Conservation (phyloP, 2,113 vertebrate genomes). For the Ceyx margarethae region DNA sequence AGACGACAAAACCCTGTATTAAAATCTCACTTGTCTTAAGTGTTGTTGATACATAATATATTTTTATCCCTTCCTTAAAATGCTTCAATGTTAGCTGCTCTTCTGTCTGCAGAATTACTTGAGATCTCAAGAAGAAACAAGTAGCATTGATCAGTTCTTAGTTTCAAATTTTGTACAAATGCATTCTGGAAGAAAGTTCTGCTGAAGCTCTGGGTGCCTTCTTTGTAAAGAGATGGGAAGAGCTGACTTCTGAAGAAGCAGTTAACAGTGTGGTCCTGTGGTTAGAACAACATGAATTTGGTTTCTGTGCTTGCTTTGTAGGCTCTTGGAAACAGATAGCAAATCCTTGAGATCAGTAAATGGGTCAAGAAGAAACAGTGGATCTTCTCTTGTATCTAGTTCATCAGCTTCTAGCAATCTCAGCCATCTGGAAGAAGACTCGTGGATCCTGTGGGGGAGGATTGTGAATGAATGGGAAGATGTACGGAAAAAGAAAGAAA, state of each 20-base stretch:
- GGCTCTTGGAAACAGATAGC: constrained; percentile 94
- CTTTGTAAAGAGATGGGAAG: not conserved
- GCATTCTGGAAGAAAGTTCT: not conserved
- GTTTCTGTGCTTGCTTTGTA: constrained; percentile 56
- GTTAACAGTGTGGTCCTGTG: not conserved
- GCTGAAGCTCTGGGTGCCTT: not conserved
- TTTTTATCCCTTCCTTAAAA: not conserved
- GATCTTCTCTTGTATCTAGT: constrained; percentile 96
- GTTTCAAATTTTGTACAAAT: not conserved
- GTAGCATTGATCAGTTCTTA: not conserved
- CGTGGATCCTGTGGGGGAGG: constrained; percentile 96
- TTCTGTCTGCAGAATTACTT: not conserved
- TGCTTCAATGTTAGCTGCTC: not conserved
- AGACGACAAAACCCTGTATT: not conserved
- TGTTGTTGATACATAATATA: not conserved
- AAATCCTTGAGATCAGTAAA: constrained; percentile 96
- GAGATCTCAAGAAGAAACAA: not conserved
- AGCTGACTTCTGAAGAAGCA: not conserved
- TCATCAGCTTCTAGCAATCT: constrained; percentile 98
- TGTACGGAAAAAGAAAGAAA: constrained; percentile 95
- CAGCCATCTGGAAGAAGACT: constrained; percentile 96
- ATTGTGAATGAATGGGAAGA: constrained; percentile 99
- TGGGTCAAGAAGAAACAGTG: constrained; percentile 95
- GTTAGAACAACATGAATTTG: not conserved
- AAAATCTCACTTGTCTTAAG: not conserved